Base-by-base conservation (phyloP, 2,797 vertebrate genomes). In the Melanotaenia nigrans region DNA sequence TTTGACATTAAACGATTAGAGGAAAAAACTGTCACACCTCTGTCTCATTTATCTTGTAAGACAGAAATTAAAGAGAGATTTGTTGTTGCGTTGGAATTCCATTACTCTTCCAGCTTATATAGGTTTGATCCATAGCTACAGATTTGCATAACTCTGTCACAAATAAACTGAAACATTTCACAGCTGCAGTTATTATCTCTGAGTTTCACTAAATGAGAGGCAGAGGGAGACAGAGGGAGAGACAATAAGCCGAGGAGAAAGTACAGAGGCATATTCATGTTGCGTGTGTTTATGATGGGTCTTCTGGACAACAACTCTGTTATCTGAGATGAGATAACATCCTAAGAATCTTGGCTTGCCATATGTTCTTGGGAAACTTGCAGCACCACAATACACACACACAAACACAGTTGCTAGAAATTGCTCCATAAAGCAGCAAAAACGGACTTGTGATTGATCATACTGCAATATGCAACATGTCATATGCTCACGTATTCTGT, bases 321-420 rank as follows among this genome's bases (percentile, higher is more conserved):
- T 88, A 85, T 90, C 90, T 85, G 75, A 84, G 83, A 90, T 74
- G 59, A 91, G 92, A 93, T 92, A 88, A 86, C 53, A 35, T 73
- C 71, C 49, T 35, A 54, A 73, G 80, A 90, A 85, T 84, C 77
- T 63, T n/a, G 59, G 73, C 67, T 71, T 74, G 86, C 69, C 77
- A 82, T 87, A 82, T 75, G 75, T 78, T 87, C 69, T 81, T 59
- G 33, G 61, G 66, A 60, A 80, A 62, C 69, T 60, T 20, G 32
- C 60, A 61, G 16, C 65, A 80, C 61, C 75, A 86, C 75, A 80
- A 78, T 61, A 79, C 71, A 42, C 38, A 18, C 54, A 55, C 28
- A 28, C 28, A 28, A 3, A 28, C 3, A 28, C 28, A 56, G 4
- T 0, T 40, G 57, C 1, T 5, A 54, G 38, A 56, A 60, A 36